Evolutionary conservation across 2,888 invertebrate species (phyloP), one percentile per base, ranked within the genome.

Genomic region (Zaprionus bogoriensis): DNA sequence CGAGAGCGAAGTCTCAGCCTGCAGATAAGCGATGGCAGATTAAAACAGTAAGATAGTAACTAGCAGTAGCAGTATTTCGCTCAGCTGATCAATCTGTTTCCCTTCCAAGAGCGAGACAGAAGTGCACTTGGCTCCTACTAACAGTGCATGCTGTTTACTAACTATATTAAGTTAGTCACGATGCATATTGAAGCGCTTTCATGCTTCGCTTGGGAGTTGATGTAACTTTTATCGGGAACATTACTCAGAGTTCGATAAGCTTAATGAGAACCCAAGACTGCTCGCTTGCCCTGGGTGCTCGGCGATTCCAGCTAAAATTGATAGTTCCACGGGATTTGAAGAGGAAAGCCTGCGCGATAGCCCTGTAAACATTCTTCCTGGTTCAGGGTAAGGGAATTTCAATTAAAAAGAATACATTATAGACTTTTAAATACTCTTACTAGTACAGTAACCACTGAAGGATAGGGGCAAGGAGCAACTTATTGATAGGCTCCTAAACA

Each of bases 101-200:
- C n/a, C n/a, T n/a, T n/a, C n/a, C n/a, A n/a, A n/a, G n/a, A n/a
- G n/a, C n/a, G n/a, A n/a, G n/a, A n/a, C n/a, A n/a, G n/a, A 25
- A 44, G 46, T 41, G 55, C 25, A 14, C 6, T 25, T 39, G 7
- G 17, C 28, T 2, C 41, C 20, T 41, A 51, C 12, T 27, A 41
- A 42, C 32, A 17, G 42, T 42, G 7, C 5, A 17, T 19, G 12
- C 12, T 12, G 12, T 22, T 32, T 20, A 5, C n/a, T 20, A 38
- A 23, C 23, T 5, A 32, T 42, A 27, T 38, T 25, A 23, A 27
- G n/a, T 53, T 64, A 65, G 66, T 65, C 67, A 51, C 50, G 30
- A 50, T 38, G 4, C 20, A 12, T 44, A 42, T 30, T 38, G 4
- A 32, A 28, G 1, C 17, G 5, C 23, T 55, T 27, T 39, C 12